Conservation (phyloP, 2,113 vertebrate genomes). For the Hirundichthys speculiger region DNA sequence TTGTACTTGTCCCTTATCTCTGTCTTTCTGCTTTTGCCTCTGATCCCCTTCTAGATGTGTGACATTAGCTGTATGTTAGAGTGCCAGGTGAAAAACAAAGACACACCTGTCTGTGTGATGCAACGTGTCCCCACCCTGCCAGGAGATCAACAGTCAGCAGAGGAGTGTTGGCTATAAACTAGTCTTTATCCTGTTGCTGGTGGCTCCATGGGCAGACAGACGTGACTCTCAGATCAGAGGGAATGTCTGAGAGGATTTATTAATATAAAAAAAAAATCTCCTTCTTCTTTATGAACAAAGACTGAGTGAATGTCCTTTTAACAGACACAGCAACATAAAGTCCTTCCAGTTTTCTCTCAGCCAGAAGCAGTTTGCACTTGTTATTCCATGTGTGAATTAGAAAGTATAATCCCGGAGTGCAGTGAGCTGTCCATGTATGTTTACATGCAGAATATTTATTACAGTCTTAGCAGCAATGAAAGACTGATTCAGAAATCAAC, state of each 20-base stretch:
- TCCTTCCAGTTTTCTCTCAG: neutral
- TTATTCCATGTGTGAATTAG: neutral
- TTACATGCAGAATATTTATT: neutral
- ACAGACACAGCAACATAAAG: neutral
- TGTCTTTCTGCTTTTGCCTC: too few relatives aligned
- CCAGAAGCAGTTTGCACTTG: neutral
- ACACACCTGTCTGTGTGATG: conserved; percentile 25
- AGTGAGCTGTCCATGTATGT: neutral
- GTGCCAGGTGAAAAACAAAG: conserved; percentile 29
- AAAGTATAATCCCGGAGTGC: neutral
- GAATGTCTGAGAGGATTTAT: conserved; percentile 29
- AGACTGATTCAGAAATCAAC: neutral
- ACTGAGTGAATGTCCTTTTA: neutral
- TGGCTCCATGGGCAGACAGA: neutral
- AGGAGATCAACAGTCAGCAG: neutral
- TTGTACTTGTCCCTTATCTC: too few relatives aligned
- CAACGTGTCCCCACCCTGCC: conserved; percentile 31
- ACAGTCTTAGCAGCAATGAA: neutral
- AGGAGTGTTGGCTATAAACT: neutral
- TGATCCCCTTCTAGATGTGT: neutral
- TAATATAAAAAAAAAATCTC: conserved; percentile 34
- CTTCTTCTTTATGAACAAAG: conserved; percentile 14
- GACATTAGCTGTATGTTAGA: neutral
- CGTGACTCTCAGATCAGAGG: conserved; percentile 1
- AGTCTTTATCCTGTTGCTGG: fast-evolving